Base-by-base conservation (phyloP, 2,888 invertebrate genomes). In the Danaus chrysippus region DNA sequence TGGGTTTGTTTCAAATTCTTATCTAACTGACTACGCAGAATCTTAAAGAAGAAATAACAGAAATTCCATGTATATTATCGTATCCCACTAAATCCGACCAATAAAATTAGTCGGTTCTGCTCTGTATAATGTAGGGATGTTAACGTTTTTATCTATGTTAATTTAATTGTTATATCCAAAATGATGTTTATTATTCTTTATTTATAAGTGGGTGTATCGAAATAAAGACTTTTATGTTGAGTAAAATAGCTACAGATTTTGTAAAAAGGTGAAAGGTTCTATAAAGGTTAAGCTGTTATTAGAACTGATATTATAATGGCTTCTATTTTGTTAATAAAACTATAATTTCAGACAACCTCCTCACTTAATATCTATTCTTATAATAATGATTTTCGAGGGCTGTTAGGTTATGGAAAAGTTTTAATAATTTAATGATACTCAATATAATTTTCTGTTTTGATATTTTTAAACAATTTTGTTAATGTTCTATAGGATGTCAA, bases 71-170 rank as follows among this genome's bases (percentile, higher is more conserved):
- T 82, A 78, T 79, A 83, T 83, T 83, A 81, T 84, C 79, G 78
- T 73, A 76, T 73, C 78, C 76, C 79, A 73, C 79, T 75, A 84
- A 86, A 87, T 83, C 86, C 84, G 67, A 71, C 83, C 84, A 83
- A 86, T 86, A 86, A 87, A 87, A 87, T 87, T 86, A 86, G 84
- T 76, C 77, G 72, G 72, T 75, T 74, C 76, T 74, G 75, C 76
- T 79, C 76, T 75, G 73, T 71, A 69, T 65, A 58, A 62, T 62
- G 13, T 81, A 83, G 83, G 64, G 83, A 63, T 73, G 84, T 59
- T 53, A 19, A 2, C n/a, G 23, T 46, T 42, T 59, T 64, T 54
- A 67, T 73, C 70, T 68, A 70, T 70, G 70, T 68, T 63, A 64
- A 55, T 52, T 59, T 43, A 59, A 61, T 67, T 66, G 67, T 62